These are phyloP conservation scores for Calephelis perditalis DNA, from an alignment of 2,888 invertebrate species.

Conservation along the genomic window DNA sequence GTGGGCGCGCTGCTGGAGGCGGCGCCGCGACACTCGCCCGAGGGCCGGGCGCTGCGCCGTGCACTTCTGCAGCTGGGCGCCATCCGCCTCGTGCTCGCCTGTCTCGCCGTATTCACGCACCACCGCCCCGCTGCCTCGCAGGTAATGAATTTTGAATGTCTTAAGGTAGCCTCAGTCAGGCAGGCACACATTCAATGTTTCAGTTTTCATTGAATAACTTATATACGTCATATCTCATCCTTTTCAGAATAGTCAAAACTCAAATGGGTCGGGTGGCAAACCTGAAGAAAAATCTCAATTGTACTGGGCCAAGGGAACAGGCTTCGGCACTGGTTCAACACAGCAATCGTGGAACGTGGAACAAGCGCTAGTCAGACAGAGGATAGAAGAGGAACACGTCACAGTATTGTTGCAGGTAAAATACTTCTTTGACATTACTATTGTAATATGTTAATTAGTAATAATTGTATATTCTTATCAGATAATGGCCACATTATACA, in stretches of 20 bases:
- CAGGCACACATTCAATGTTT: too few species aligned
- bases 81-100: slow-evolving; percentile 90
- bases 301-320: slow-evolving; percentile 98
- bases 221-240: background rate
- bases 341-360: slow-evolving; percentile 98
- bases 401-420: slow-evolving; percentile 85
- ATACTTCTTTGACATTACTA: background rate
- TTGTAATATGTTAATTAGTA: too few species aligned
- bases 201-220: slow-evolving; percentile 21
- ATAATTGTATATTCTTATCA: too few species aligned
- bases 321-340: slow-evolving; percentile 97
- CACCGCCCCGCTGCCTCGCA: slow-evolving; percentile 74
- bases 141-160: slow-evolving; percentile 28
- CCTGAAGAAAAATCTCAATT: slow-evolving; percentile 85
- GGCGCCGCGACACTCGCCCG: slow-evolving; percentile 86
- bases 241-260: slow-evolving; percentile 58
- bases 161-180: too few species aligned
- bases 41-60: slow-evolving; percentile 83
- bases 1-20: slow-evolving; percentile 86
- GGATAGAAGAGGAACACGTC: slow-evolving; percentile 95
- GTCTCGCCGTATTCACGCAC: slow-evolving; percentile 93
- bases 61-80: slow-evolving; percentile 91
- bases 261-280: slow-evolving; percentile 71
- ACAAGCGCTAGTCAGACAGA: slow-evolving; percentile 92
- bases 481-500: too few species aligned